Base-by-base conservation (phyloP, 2,113 vertebrate genomes). In the Dicrurus megarhynchus region DNA sequence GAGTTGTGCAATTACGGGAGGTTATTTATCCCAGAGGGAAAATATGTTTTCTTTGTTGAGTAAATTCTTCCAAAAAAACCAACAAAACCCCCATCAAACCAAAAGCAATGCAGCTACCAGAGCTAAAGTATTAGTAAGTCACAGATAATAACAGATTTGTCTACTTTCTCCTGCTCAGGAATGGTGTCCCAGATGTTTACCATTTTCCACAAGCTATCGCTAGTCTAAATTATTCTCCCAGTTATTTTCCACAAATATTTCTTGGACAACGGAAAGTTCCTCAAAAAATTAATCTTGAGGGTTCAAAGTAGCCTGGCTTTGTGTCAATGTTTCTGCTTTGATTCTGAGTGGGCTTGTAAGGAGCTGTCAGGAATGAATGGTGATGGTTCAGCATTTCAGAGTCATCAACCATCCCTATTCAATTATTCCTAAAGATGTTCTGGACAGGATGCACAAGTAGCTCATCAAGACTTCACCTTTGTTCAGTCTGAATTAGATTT, bases 41-140 rank as follows among this genome's bases (percentile, higher is more conserved):
- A 94, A 83, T 56, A 35, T 2, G 5, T 70, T 87, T 84, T 90
- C 71, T 95, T 95, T 79, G 59, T 93, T 68, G 41, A 70, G 30
- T 65, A 82, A 93, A 69, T 82, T 95, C 50, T 74, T 93, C 75
- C 16, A 23, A 74, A 82, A 79, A 65, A 75, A 19, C 9, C 74
- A 56, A 33, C 37, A 56, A 86, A 88, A 22, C 9, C n/a, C n/a
- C 23, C 52, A 46, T 44, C 64, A 91, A 87, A 81, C 47, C 4
- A 4, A 90, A 92, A 75, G 47, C 63, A 84, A 68, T 68, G 59
- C 44, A 80, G 70, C 70, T 71, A 94, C 55, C 65, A 85, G 68
- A 95, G 41, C 46, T 94, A 37, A 92, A 93, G 50, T 33, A 94
- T 65, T 80, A 95, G 65, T 77, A 94, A 93, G 80, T 71, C 75